Conservation (phyloP, 1,140 invertebrate genomes). For the Tetramorium alpestre region DNA sequence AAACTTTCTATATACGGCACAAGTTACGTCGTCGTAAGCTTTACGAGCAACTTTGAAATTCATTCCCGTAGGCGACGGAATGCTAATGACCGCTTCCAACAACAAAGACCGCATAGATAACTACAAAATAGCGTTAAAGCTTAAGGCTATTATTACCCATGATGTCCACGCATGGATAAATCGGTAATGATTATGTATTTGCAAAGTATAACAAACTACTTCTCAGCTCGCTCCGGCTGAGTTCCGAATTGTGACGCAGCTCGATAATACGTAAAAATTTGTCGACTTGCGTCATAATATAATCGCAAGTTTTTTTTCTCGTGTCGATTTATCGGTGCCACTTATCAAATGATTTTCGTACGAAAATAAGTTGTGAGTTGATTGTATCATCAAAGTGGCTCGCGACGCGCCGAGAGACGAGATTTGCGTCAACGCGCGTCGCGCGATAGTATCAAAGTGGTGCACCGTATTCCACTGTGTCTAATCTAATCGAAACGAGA, state of each 20-base stretch:
- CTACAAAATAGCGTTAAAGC: conserved; percentile 46
- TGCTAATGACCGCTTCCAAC: conserved; percentile 17
- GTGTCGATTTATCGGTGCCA: not conserved
- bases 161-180: conserved; percentile 8
- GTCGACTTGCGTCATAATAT: conserved; percentile 9
- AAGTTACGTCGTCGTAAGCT: not conserved
- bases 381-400: conserved; percentile 18
- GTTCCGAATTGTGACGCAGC: conserved; percentile 1
- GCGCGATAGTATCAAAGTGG: conserved; percentile 55
- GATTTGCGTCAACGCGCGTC: conserved; percentile 37
- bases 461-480: conserved; percentile 31
- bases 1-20: not conserved
- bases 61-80: conserved; percentile 31
- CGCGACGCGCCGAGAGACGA: not conserved
- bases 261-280: not conserved
- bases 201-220: conserved; percentile 62
- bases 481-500: conserved; percentile 66
- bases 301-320: not conserved
- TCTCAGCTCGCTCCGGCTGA: conserved; percentile 45
- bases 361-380: not conserved
- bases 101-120: conserved; percentile 55
- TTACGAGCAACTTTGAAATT: conserved; percentile 41
- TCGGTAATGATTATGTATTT: conserved; percentile 61
- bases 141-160: conserved; percentile 45
- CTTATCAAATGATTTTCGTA: conserved; percentile 18